Conservation (phyloP, 1,140 invertebrate species). For the Drosophila kohkoa region DNA sequence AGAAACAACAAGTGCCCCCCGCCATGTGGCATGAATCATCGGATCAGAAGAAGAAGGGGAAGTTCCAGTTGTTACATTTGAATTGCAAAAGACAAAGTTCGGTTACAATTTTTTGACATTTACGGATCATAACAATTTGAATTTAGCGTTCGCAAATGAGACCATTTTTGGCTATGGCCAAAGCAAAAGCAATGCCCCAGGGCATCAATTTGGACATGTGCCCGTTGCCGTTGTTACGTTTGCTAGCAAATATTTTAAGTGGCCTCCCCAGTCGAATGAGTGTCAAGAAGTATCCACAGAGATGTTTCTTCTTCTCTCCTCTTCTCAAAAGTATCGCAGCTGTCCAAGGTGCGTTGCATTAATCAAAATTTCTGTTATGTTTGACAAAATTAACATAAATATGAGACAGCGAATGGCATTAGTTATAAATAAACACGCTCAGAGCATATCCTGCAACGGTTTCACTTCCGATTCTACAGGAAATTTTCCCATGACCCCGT, state of each 20-base stretch:
- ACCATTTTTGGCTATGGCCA: constrained; percentile 71
- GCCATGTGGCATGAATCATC: constrained; percentile 41
- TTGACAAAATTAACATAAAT: constrained; percentile 79
- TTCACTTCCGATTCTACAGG: constrained; percentile 69
- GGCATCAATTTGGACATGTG: constrained; percentile 83
- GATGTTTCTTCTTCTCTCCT: background rate
- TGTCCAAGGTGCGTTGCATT: constrained; percentile 74
- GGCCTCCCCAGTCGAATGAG: constrained; percentile 52
- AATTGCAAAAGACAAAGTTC: constrained; percentile 72
- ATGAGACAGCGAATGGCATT: constrained; percentile 35
- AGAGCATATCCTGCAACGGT: constrained; percentile 69
- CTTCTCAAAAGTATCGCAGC: constrained; percentile 20
- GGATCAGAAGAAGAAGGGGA: no score
- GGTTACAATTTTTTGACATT: constrained; percentile 77
- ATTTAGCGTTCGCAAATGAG: constrained; percentile 79
- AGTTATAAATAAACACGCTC: constrained; percentile 64
- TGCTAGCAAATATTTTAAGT: constrained; percentile 74
- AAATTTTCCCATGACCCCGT: constrained; percentile 73
- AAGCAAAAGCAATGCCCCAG: constrained; percentile 64
- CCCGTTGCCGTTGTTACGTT: constrained; percentile 53
- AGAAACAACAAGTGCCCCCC: constrained; percentile 40
- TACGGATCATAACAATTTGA: constrained; percentile 84
- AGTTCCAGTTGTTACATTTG: constrained; percentile 48
- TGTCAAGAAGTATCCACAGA: constrained; percentile 38
- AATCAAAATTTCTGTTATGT: constrained; percentile 72